Evolutionary conservation across 2,797 vertebrate species (phyloP).

Genomic region (Chaenodraco wilsoni): DNA sequence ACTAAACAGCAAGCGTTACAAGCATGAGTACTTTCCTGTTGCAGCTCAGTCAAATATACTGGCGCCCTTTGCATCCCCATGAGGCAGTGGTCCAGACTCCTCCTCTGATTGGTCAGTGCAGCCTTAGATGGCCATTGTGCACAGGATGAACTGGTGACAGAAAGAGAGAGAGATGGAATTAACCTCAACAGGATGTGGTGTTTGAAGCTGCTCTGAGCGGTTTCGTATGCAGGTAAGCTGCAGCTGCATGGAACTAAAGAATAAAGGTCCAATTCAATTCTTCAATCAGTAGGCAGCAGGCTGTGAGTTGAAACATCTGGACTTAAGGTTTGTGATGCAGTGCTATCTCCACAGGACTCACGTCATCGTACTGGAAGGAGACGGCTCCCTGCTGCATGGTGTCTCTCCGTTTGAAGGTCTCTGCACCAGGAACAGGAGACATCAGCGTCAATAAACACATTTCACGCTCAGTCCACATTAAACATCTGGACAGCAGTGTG

Average conservation of each 20-base stretch:
- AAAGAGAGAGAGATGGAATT: background rate
- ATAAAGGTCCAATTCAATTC: too few relatives aligned
- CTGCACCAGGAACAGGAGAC: conserved; percentile 68
- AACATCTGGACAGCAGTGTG: background rate
- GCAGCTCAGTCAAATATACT: conserved; percentile 38
- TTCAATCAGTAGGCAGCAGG: too few relatives aligned
- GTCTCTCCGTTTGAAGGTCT: conserved; percentile 89
- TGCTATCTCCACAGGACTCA: conserved; percentile 69
- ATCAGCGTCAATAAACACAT: background rate
- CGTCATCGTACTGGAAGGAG: conserved; percentile 92
- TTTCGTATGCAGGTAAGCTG: background rate
- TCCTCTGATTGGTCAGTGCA: conserved; percentile 19
- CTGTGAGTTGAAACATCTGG: too few relatives aligned
- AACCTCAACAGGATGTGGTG: background rate
- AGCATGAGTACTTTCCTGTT: conserved; percentile 40
- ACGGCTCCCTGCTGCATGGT: conserved; percentile 89
- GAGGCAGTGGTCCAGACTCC: conserved; percentile 32
- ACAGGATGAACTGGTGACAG: conserved; percentile 85
- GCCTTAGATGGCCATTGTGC: conserved; percentile 85
- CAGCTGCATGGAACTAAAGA: too few relatives aligned
- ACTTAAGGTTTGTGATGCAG: too few relatives aligned
- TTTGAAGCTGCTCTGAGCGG: background rate
- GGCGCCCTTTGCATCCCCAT: conserved; percentile 47
- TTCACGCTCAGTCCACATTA: background rate
- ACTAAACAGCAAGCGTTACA: conserved; percentile 57